Evolutionary conservation across 1,140 invertebrate genomes (phyloP), one percentile per base, ranked within the genome.

Genomic region (Fopius arisanus): DNA sequence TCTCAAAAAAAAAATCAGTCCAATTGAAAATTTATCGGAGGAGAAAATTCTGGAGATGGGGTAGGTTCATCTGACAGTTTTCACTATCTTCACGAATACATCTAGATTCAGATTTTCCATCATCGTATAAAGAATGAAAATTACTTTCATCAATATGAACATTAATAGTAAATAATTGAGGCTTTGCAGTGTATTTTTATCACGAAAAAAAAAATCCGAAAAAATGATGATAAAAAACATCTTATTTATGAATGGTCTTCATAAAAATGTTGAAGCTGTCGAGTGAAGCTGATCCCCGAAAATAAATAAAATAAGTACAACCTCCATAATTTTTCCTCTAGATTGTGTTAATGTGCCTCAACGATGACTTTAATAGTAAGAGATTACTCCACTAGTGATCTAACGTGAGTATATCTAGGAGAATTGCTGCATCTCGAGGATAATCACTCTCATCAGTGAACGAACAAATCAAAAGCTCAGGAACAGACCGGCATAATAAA

Each of bases 291-390:
- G 7, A 37, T 37, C 33, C 9, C 33, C 3, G 12, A 37, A 37
- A 37, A 37, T 31, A 31, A 37, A 37, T 37, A 37, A 37, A 37
- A 37, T 37, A 37, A 37, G 33, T 33, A 43, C 67, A 40, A 67
- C 14, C 40, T 40, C 66, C 19, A 40, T 23, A n/a, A 16, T 51
- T 16, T 12, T n/a, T 1, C 40, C 23, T 33, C 33, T 7, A 14
- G 37, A 26, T 19, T 23, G 0, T 70, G 23, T 70, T 26, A 14
- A 51, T 70, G 43, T 40, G 31, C 37, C 19, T 68, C 37, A 41
- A 19, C 43, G 21, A 51, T 59, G 10, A 59, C 21, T 26, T 54
- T 26, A 21, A 70, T 70, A 31, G 43, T 70, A 70, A n/a, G 54
- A 5, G 43, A 54, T 48, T 51, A 54, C 51, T 54, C 9, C 51